Evolutionary conservation across 2,888 invertebrate genomes (phyloP).

Genomic region (Scaptomyza tumidula): DNA sequence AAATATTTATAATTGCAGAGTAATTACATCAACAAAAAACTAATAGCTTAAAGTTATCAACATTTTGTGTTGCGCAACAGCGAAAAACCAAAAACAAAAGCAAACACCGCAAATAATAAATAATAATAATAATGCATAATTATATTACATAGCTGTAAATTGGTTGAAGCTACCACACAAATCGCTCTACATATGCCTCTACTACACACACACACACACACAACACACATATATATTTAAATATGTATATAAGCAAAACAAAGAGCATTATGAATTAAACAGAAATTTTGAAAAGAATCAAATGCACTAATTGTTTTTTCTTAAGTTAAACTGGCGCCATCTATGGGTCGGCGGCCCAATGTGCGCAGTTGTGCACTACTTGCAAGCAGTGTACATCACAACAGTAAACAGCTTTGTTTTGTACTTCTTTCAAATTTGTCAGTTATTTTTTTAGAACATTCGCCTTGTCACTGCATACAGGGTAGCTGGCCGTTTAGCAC

Average conservation of each 20-base stretch:
- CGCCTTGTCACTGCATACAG: not conserved
- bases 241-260: conserved; percentile 66
- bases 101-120: conserved; percentile 17
- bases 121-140: conserved; percentile 16
- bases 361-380: not conserved
- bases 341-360: not conserved
- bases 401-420: not conserved
- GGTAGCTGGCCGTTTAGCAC: not conserved
- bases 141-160: conserved; percentile 47
- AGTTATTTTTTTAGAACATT: not conserved
- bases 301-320: not conserved
- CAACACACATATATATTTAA: conserved; percentile 25
- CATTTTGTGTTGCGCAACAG: conserved; percentile 66
- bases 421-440: not conserved
- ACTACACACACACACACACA: conserved; percentile 2
- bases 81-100: not conserved
- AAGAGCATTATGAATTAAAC: conserved; percentile 73
- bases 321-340: conserved; percentile 29
- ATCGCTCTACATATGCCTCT: conserved; percentile 47
- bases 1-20: conserved; percentile 22
- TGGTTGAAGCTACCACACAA: conserved; percentile 48
- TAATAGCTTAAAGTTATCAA: conserved; percentile 54
- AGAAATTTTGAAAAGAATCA: conserved; percentile 67
- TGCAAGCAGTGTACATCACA: conserved; percentile 25
- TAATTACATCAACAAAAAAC: conserved; percentile 19